Evolutionary conservation across 2,888 invertebrate genomes (phyloP).

Genomic region (Apodemia hepburni): DNA sequence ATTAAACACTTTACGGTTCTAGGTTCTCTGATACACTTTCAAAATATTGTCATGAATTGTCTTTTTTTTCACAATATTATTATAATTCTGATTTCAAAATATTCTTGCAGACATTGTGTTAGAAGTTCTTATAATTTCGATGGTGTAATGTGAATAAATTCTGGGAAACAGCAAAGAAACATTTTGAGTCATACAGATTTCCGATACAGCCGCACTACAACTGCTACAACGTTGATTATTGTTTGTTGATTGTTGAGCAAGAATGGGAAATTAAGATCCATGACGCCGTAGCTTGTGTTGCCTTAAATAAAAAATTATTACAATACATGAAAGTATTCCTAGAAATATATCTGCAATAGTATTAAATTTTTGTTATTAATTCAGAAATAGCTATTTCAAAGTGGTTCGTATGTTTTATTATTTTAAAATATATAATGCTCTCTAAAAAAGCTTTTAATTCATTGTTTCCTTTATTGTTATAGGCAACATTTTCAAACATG

Average conservation of each 20-base stretch:
- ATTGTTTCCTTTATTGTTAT: conserved; percentile 27
- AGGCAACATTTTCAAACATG: conserved; percentile 51
- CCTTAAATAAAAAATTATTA: background rate
- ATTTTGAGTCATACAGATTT: background rate
- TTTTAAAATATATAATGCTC: background rate
- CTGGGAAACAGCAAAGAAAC: background rate
- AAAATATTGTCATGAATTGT: no score
- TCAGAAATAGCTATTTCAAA: background rate
- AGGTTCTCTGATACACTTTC: no score
- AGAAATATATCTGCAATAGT: background rate
- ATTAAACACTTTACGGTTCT: no score
- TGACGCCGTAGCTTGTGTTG: background rate
- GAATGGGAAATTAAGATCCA: background rate
- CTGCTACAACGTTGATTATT: background rate
- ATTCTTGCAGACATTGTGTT: no score
- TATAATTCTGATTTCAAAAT: background rate
- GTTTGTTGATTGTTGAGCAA: conserved; percentile 7
- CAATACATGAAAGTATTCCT: no score
- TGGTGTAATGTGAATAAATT: conserved; percentile 9
- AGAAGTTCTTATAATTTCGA: no score
- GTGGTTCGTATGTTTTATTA: background rate
- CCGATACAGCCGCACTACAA: no score
- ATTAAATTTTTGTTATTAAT: background rate
- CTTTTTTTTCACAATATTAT: conserved; percentile 16
- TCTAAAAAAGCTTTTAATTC: background rate